Percentiles rank a stretch among this genome's conserved stretches.
These are phyloP conservation scores for Sweltsa coloradensis DNA, from an alignment of 1,140 invertebrate species.

Conservation along the genomic window DNA sequence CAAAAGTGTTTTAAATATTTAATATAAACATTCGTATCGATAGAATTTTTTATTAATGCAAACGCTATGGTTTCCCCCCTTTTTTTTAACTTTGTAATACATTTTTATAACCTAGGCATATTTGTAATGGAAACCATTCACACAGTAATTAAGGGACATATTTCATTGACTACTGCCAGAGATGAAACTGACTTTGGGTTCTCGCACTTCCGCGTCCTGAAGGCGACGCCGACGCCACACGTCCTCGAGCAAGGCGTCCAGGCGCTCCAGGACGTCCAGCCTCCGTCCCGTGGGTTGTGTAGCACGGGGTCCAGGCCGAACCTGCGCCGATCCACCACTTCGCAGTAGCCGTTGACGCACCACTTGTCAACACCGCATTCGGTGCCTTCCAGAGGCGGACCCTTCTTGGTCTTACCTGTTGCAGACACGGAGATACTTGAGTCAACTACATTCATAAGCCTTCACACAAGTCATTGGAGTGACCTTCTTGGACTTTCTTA, in stretches of 20 bases:
- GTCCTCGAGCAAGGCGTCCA: conserved; percentile 51
- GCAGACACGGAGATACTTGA: conserved; percentile 33
- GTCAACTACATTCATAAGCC: too few relatives aligned
- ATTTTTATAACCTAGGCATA: too few relatives aligned
- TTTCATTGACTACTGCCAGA: too few relatives aligned
- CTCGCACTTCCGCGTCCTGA: conserved; percentile 43
- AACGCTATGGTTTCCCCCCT: too few relatives aligned
- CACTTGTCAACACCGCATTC: conserved; percentile 52
- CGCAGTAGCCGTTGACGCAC: conserved; percentile 59
- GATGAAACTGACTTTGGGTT: conserved; percentile 36
- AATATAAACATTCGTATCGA: too few relatives aligned
- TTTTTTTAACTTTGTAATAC: too few relatives aligned
- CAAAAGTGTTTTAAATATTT: too few relatives aligned
- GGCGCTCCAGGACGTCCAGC: conserved; percentile 47
- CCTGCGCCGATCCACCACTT: conserved; percentile 28
- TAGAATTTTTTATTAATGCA: background rate
- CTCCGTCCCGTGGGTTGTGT: conserved; percentile 39
- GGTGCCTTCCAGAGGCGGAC: conserved; percentile 58
- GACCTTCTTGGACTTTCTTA: too few relatives aligned
- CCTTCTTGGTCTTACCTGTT: conserved; percentile 61
- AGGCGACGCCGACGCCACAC: conserved; percentile 48
- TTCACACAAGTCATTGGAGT: too few relatives aligned
- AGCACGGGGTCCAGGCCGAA: conserved; percentile 25
- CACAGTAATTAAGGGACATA: too few relatives aligned
- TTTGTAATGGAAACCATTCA: too few relatives aligned